Evolutionary conservation across 2,888 invertebrate species (phyloP), one percentile per base, ranked within the genome.

Genomic region (Ashinkailepas kermadecensis): DNA sequence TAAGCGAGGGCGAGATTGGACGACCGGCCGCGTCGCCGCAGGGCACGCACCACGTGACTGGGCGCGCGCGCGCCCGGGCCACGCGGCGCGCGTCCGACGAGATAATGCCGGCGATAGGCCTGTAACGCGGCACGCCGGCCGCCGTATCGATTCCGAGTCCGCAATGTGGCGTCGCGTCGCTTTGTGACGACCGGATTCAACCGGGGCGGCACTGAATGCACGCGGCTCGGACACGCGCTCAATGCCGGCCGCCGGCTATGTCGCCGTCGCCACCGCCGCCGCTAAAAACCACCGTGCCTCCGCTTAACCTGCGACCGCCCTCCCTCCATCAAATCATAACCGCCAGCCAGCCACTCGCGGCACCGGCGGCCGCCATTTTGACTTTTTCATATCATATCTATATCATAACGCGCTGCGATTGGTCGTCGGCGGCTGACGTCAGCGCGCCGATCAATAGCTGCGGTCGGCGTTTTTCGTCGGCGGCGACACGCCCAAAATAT

Each of bases 401-500:
- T 74, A 74, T 74, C 74, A 74, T 74, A 74, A 74, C 54, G 74
- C 56, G 21, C 21, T 15, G 23, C 21, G 74, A 74, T 74, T 74
- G 74, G 74, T 21, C 56, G 74, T 7, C 23, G 56, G 56, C 74
- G 18, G 21, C 18, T 74, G 74, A 74, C 74, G 74, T 74, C 74
- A 74, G 15, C 21, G 21, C 7, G 18, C 56, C 74, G 74, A 74
- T 74, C 74, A 74, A 74, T 74, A 74, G 74, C 74, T 56, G 74
- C 74, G 54, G 74, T 56, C 54, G 74, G 54, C 74, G 74, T 56
- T 74, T 54, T 74, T 74, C 56, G 54, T 39, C 74, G 74, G 74
- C 74, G 54, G 74, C 74, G 74, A 74, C 74, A 74, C 74, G 74
- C 74, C 74, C 74, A 56, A 74, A 74, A 74, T 74, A 74, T 74